Percentiles rank a stretch among this genome's conserved stretches.
phyloP scores from a whole-genome alignment of 2,113 vertebrate species.

The Bos indicus region DNA sequence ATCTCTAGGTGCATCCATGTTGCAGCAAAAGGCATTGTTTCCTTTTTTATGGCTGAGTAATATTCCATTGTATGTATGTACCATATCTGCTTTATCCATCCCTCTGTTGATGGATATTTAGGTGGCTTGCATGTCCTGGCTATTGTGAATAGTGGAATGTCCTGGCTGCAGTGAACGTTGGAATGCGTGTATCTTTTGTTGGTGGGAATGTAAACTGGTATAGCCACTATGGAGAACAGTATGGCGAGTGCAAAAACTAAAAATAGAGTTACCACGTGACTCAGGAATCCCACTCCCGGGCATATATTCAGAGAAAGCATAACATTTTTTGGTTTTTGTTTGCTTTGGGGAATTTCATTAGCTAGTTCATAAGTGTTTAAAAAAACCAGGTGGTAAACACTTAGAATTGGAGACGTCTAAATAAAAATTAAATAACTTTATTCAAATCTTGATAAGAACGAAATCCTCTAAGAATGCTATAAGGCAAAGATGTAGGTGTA shows the following conservation, averaged over 20 bases:
- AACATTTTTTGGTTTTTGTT: constrained; percentile 29
- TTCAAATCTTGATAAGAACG: constrained; percentile 43
- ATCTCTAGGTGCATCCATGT: background rate
- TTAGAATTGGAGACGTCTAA: constrained; percentile 35
- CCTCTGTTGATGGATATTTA: background rate
- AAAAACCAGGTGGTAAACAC: constrained; percentile 2
- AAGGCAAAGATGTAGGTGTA: constrained; percentile 32
- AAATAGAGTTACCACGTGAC: background rate
- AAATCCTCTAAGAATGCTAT: background rate
- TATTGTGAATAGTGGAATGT: background rate
- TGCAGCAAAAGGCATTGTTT: background rate
- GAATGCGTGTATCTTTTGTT: background rate
- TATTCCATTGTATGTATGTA: background rate
- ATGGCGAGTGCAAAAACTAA: background rate
- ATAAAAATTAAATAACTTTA: constrained; percentile 51
- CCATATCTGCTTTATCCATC: background rate
- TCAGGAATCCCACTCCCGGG: background rate
- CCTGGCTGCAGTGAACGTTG: background rate
- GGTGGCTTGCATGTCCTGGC: background rate
- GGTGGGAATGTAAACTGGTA: background rate
- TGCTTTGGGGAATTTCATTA: constrained; percentile 60
- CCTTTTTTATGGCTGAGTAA: background rate
- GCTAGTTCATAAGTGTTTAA: constrained; percentile 20
- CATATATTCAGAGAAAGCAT: background rate
- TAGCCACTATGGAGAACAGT: background rate